Conservation (phyloP, 1,140 invertebrate species). For the Tetranychus cinnabarinus region DNA sequence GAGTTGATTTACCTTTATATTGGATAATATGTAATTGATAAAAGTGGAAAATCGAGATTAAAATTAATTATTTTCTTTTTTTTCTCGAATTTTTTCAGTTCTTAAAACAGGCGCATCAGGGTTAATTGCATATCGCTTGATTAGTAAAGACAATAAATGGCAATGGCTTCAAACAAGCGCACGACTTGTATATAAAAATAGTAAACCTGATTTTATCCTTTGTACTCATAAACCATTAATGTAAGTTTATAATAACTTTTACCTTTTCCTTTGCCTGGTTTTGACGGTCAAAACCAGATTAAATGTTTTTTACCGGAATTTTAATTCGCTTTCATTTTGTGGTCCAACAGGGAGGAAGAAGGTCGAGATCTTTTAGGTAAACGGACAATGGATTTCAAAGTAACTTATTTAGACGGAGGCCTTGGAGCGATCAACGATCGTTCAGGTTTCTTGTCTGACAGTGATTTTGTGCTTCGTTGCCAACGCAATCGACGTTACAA, state of each 20-base stretch:
- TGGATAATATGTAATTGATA: no score
- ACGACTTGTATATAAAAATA: conserved; percentile 91
- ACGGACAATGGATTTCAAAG: conserved; percentile 95
- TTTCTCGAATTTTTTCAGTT: conserved; percentile 31
- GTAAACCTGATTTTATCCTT: conserved; percentile 94
- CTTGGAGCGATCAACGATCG: conserved; percentile 33
- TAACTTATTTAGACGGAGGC: conserved; percentile 80
- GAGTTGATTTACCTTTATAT: neutral
- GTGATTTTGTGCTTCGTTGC: conserved; percentile 12
- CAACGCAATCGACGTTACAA: conserved; percentile 52
- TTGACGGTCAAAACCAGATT: no score
- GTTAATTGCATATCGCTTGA: conserved; percentile 88
- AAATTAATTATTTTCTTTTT: conserved; percentile 3
- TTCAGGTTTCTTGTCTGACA: conserved; percentile 11
- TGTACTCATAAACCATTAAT: conserved; percentile 90
- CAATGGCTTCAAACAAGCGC: conserved; percentile 96
- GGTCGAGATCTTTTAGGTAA: conserved; percentile 82
- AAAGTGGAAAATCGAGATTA: no score
- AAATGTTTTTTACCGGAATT: neutral
- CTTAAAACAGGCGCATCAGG: conserved; percentile 93
- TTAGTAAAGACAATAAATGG: conserved; percentile 73
- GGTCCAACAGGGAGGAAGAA: conserved; percentile 69
- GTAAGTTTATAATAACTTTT: conserved; percentile 31
- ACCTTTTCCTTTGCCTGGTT: no score
- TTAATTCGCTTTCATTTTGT: neutral